Percentiles rank a stretch among this genome's conserved stretches.
phyloP scores from a whole-genome alignment of 2,797 vertebrate genomes.

The Manis pentadactyla region DNA sequence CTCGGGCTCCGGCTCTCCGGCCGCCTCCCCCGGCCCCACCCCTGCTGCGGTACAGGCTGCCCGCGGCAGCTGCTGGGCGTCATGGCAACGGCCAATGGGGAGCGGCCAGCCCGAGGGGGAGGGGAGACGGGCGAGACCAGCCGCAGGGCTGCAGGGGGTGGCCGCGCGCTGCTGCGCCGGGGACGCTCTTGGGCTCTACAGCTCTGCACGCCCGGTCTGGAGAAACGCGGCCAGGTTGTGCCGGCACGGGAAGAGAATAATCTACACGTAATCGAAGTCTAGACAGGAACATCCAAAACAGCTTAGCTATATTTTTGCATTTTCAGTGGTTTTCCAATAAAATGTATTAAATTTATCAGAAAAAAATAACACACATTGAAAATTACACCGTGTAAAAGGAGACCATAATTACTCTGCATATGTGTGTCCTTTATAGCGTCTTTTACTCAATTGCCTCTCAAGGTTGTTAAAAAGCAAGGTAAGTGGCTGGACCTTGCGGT shows the following conservation, averaged over 20 bases:
- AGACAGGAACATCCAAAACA: background rate
- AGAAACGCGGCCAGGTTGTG: background rate
- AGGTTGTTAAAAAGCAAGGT: constrained; percentile 12
- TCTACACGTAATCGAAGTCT: background rate
- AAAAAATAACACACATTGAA: background rate
- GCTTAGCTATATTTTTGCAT: background rate
- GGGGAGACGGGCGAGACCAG: constrained; percentile 37
- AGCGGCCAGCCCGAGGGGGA: constrained; percentile 54
- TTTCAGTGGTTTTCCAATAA: constrained; percentile 45
- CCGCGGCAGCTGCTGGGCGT: constrained; percentile 76
- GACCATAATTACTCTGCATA: background rate
- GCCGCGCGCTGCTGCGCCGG: background rate
- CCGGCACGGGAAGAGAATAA: background rate
- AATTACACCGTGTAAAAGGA: background rate
- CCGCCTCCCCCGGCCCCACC: constrained; percentile 81
- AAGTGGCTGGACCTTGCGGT: background rate
- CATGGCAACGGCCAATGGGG: constrained; percentile 76
- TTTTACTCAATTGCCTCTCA: constrained; percentile 9
- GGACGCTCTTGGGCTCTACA: constrained; percentile 1
- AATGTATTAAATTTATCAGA: constrained; percentile 6
- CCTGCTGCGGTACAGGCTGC: constrained; percentile 78
- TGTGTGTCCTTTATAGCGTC: background rate
- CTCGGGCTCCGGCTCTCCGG: constrained; percentile 78
- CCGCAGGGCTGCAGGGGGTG: background rate
- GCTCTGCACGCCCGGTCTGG: background rate